These are phyloP conservation scores for Hapalemur alaotrensis DNA, from an alignment of 2,797 vertebrate species.

Conservation along the genomic window DNA sequence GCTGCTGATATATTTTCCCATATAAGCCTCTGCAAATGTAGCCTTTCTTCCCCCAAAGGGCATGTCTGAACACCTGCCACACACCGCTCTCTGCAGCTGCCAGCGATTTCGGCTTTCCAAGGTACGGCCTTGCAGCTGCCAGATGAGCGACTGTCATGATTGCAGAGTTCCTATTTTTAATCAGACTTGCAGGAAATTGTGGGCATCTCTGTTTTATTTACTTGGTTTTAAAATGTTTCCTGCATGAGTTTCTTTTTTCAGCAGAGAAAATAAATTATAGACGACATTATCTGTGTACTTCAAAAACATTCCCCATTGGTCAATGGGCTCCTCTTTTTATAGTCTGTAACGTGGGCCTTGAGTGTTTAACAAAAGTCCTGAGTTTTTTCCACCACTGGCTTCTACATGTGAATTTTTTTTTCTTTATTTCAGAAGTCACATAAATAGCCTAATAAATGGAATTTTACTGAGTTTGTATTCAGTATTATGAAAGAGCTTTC, in stretches of 20 bases:
- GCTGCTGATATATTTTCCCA: not conserved
- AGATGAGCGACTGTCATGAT: slow-evolving; percentile 1
- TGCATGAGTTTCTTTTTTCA: slow-evolving; percentile 42
- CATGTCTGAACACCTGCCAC: slow-evolving; percentile 19
- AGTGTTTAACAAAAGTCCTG: not conserved
- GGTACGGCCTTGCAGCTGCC: slow-evolving; percentile 64
- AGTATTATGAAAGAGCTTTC: not conserved
- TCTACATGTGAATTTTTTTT: not conserved
- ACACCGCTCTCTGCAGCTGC: not conserved
- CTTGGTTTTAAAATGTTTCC: slow-evolving; percentile 68
- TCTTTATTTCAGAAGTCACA: slow-evolving; percentile 30
- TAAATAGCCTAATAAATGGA: slow-evolving; percentile 19
- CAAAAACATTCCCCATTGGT: not conserved
- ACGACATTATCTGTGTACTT: slow-evolving; percentile 39
- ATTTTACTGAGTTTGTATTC: not conserved
- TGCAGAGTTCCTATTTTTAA: slow-evolving; percentile 69
- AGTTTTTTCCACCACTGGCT: not conserved
- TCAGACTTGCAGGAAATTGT: slow-evolving; percentile 64
- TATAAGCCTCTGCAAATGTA: not conserved
- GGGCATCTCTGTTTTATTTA: slow-evolving; percentile 69
- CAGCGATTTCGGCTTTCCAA: slow-evolving; percentile 33
- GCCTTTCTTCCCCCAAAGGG: not conserved
- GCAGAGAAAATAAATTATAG: slow-evolving; percentile 53
- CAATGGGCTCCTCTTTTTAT: not conserved
- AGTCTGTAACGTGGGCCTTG: not conserved